Conservation (phyloP, 1,140 invertebrate genomes). For the Cheumatopsyche charites region DNA sequence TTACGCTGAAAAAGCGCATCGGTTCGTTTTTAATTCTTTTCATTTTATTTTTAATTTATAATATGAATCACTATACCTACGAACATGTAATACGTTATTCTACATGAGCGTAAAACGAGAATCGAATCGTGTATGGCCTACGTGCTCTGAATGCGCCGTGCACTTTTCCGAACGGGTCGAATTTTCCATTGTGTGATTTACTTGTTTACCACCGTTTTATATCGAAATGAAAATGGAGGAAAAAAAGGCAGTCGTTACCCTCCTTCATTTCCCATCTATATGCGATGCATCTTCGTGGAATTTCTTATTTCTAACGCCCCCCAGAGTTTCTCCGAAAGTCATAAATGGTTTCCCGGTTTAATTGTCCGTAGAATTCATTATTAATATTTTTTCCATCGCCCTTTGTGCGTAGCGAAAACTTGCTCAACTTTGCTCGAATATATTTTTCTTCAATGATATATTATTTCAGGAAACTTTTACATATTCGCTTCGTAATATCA, state of each 20-base stretch:
- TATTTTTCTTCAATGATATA: too few relatives aligned
- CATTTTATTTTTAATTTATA: neutral
- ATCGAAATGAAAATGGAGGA: neutral
- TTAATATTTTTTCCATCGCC: conserved; percentile 44
- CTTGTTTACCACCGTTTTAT: conserved; percentile 16
- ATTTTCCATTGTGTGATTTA: conserved; percentile 20
- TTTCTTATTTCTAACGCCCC: conserved; percentile 35
- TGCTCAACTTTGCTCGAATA: neutral
- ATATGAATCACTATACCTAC: neutral
- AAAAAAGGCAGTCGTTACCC: too few relatives aligned
- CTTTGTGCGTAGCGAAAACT: conserved; percentile 1
- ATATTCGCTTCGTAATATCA: too few relatives aligned
- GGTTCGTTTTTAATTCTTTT: neutral
- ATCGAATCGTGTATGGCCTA: conserved; percentile 8
- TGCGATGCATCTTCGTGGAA: conserved; percentile 34
- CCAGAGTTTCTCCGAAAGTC: conserved; percentile 34
- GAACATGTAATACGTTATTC: neutral
- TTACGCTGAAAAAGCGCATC: neutral
- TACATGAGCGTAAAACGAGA: neutral
- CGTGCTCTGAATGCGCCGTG: neutral
- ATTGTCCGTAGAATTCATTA: conserved; percentile 46
- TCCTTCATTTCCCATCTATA: neutral
- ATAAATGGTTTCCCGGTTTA: conserved; percentile 48
- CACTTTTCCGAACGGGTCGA: neutral
- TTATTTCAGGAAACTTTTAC: too few relatives aligned